phyloP scores from a whole-genome alignment of 2,797 vertebrate genomes.

The Catharus ustulatus region DNA sequence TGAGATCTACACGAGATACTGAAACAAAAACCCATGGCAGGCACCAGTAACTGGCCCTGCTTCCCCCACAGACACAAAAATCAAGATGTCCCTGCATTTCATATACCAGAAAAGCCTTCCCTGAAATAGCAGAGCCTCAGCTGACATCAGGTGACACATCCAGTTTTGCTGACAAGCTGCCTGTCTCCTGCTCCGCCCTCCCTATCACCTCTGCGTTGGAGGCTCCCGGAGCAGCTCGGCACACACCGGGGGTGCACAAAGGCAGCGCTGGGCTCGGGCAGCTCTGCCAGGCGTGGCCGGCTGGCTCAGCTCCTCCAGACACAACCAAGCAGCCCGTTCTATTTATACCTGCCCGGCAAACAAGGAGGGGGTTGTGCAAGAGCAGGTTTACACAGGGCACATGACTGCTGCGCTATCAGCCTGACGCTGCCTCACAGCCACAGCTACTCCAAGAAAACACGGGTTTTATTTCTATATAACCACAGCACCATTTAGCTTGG shows the following conservation, averaged over 20 bases:
- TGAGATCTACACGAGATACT: background rate
- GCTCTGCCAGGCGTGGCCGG: background rate
- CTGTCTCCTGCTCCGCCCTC: background rate
- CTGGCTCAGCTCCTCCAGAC: background rate
- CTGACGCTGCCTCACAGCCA: fast-evolving
- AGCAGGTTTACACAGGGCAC: background rate
- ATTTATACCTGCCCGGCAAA: constrained; percentile 27
- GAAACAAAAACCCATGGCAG: background rate
- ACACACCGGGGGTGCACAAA: fast-evolving
- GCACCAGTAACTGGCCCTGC: background rate
- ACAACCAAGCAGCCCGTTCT: background rate
- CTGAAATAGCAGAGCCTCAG: background rate
- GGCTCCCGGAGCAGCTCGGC: background rate
- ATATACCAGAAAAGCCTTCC: background rate
- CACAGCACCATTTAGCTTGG: too few species aligned
- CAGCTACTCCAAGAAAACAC: background rate
- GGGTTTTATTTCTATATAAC: fast-evolving
- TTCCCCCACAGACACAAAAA: background rate
- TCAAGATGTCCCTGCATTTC: background rate
- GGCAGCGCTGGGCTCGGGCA: fast-evolving
- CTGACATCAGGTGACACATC: background rate
- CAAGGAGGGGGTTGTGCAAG: background rate
- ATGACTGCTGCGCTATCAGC: background rate
- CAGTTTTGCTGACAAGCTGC: background rate
- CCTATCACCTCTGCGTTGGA: too few species aligned